Base-by-base conservation (phyloP, 2,797 vertebrate genomes). In the Ciconia nigra region DNA sequence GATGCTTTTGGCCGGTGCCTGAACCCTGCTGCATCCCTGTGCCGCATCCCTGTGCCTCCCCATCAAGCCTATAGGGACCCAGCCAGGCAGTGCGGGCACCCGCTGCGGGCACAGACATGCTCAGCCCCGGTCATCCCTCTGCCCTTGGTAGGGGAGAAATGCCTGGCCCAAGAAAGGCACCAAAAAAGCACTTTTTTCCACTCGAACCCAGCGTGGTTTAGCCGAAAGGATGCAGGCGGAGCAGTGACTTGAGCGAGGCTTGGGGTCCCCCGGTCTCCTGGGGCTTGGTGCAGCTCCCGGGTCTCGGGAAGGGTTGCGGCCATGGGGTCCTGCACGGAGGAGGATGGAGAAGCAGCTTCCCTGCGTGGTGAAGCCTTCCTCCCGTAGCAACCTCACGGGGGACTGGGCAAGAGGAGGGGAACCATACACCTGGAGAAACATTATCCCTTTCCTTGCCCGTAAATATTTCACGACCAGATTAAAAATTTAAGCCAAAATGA, bases 381-480 rank as follows among this genome's bases (percentile, higher is more conserved):
- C 49, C 71, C 14, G 2, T 20, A 4, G n/a, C 61, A 79, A 19
- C 77, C 14, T 85, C 7, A 0, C 1, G 0, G 25, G 95, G 89
- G 65, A 77, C 74, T 57, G 72, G 49, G 58, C 25, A 2, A 3
- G 57, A 83, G 78, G 89, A 82, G 63, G 24, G 92, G 90, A 96
- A 96, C 74, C 24, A 13, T 81, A 95, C 87, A 92, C 97, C 97
- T 97, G 33, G 52, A 93, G 98, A 98, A 98, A 98, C 20, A n/a
- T 76, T 87, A 98, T 97, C 97, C 89, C 73, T 72, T 94, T 93
- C 83, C 84, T 11, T 21, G 58, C 33, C 93, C 9, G 3, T 98
- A 96, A 98, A 98, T 98, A 97, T 98, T 98, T 97, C 89, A 98
- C 5, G 51, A 97, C 93, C 42, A n/a, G 95, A 98, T 98, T 98